Base-by-base conservation (phyloP, 2,888 invertebrate species). In the Gastrophysa polygoni region DNA sequence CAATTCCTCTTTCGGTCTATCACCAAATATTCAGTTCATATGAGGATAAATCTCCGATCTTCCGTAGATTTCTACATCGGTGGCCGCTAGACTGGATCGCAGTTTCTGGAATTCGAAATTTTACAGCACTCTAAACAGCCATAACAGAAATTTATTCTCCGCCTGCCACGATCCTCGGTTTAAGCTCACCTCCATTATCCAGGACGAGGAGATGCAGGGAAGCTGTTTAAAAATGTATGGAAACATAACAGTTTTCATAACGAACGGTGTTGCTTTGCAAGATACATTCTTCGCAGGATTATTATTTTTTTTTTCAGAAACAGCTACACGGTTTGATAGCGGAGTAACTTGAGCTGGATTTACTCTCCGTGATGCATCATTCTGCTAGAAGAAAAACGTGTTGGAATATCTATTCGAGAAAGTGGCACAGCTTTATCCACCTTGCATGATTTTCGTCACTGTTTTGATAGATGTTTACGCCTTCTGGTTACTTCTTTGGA, bases 151-250 rank as follows among this genome's bases (percentile, higher is more conserved):
- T 32, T 32, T 10, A 32, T 32, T 32, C 10, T 32, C 29, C 29
- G 29, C 10, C 29, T 2, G 29, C 29, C 50, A 50, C 18, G 14
- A 50, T 16, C 24, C n/a, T 32, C 21, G 14, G 50, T 50, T n/a
- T 14, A 29, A 24, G 16, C 29, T 32, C 29, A 4, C 16, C 50
- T 50, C 18, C 17, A 50, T 50, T 50, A 29, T 32, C 28, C 11
- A 32, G 2, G 28, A 17, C 28, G 24, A 49, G 28, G 28, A 28
- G 24, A 48, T 24, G 10, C 29, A 29, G 50, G 8, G 50, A 32
- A 8, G 51, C 34, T 51, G 51, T 51, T 51, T 6, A 34, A 51
- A 51, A 51, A 51, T 51, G 17, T 51, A 51, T 51, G 10, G 34
- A 51, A 51, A 51, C 51, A 34, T 38, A 16, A 49, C 16, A 24